Evolutionary conservation across 2,888 invertebrate genomes (phyloP), one percentile per base, ranked within the genome.

Genomic region (Trachelus troglodyta): DNA sequence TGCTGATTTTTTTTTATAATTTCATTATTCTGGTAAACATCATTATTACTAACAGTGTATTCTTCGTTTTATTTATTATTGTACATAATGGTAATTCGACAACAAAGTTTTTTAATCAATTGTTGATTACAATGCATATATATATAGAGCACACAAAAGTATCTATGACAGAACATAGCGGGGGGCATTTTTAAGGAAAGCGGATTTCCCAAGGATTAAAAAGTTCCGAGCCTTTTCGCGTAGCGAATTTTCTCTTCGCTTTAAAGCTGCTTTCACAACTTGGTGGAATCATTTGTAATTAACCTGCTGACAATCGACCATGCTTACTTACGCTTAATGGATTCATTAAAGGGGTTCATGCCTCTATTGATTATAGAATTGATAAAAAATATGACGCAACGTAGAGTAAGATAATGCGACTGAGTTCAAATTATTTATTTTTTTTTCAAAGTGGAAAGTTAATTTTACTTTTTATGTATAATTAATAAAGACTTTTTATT

Each of bases 241-340:
- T 15, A 31, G 30, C 33, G 71, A 34, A 71, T 71, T 71, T 71
- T 23, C 23, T 56, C 56, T 23, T 56, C 9, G 23, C 23, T 56
- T 56, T 23, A 56, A 56, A 56, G 56, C 56, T 56, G 56, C 56
- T 56, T 56, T 34, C 23, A 23, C 34, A 71, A 71, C 34, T 71
- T 71, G 12, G 71, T 71, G 33, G 71, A 71, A 31, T 71, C 23
- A 34, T 34, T 71, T 33, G 34, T 71, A 71, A 71, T 71, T 71
- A 71, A 71, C 71, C 12, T 56, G 9, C 56, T 9, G 56, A 56
- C 56, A 23, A 9, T 56, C 23, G 9, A 23, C 56, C 9, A 23
- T 56, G 23, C 23, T 15, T 23, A 40, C 15, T 40, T 56, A 56
- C 23, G 56, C 1, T 56, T 23, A 56, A 56, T 9, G 56, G 56